Conservation (phyloP, 2,888 invertebrate genomes). For the Lottia scabra region DNA sequence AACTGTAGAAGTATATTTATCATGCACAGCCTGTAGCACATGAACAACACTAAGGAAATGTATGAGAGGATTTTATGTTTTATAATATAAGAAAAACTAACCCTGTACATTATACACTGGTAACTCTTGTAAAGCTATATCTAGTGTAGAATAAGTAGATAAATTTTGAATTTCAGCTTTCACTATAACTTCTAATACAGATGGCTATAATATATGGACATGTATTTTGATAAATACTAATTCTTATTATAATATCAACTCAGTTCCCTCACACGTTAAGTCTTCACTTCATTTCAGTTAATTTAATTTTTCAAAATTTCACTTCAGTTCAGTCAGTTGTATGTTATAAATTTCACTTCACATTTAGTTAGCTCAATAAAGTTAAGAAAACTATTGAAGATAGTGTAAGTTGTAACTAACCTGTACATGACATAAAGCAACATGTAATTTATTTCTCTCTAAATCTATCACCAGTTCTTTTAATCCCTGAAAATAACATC, state of each 20-base stretch:
- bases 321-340: too few relatives aligned
- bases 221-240: too few relatives aligned
- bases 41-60: too few relatives aligned
- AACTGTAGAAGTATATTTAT: too few relatives aligned
- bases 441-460: constrained; percentile 31
- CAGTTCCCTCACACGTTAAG: too few relatives aligned
- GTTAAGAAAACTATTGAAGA: not conserved
- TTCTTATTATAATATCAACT: too few relatives aligned
- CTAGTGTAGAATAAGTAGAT: constrained; percentile 32
- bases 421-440: constrained; percentile 36
- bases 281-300: too few relatives aligned
- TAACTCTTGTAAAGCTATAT: constrained; percentile 30
- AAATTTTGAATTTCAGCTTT: constrained; percentile 37
- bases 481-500: constrained; percentile 27
- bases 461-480: constrained; percentile 39
- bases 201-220: constrained; percentile 22
- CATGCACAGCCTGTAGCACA: too few relatives aligned
- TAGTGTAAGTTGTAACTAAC: constrained; percentile 19
- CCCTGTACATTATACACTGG: constrained; percentile 9
- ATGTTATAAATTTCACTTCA: too few relatives aligned
- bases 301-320: too few relatives aligned
- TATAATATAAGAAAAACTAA: not conserved
- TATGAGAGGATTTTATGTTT: too few relatives aligned
- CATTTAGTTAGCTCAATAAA: too few relatives aligned
- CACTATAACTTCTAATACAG: constrained; percentile 34